Evolutionary conservation across 1,140 invertebrate species (phyloP).

Genomic region (Myzus persicae): DNA sequence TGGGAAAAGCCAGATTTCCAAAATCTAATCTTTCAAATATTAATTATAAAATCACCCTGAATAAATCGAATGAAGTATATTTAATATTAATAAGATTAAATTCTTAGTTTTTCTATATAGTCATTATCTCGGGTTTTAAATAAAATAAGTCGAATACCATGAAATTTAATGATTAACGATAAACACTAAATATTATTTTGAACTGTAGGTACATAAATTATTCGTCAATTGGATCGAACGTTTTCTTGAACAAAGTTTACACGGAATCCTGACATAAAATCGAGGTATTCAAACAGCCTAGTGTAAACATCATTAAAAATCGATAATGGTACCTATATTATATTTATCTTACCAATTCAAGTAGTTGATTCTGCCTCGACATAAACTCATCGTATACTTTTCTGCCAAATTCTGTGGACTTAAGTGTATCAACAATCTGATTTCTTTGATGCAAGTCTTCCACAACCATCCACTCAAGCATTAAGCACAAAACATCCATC

Average conservation of each 20-base stretch:
- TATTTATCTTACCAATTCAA: constrained; percentile 50
- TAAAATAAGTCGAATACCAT: neutral
- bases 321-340: neutral
- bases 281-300: neutral
- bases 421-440: constrained; percentile 82
- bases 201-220: neutral
- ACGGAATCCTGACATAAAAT: neutral
- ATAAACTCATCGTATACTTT: constrained; percentile 50
- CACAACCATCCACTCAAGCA: constrained; percentile 82
- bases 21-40: neutral
- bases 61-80: neutral
- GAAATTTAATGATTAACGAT: neutral
- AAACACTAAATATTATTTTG: neutral
- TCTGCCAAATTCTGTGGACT: constrained; percentile 75
- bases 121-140: neutral
- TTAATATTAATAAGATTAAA: neutral
- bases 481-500: constrained; percentile 78
- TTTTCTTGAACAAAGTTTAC: neutral
- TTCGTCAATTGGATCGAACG: neutral
- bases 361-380: constrained; percentile 52
- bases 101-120: neutral
- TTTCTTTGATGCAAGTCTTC: constrained; percentile 74
- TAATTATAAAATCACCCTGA: neutral
- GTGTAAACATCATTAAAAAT: neutral
- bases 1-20: neutral